A percentile compares a stretch with the other conserved stretches of the same genome.
Conservation (phyloP, 2,797 vertebrate genomes). For the Parambassis ranga region DNA sequence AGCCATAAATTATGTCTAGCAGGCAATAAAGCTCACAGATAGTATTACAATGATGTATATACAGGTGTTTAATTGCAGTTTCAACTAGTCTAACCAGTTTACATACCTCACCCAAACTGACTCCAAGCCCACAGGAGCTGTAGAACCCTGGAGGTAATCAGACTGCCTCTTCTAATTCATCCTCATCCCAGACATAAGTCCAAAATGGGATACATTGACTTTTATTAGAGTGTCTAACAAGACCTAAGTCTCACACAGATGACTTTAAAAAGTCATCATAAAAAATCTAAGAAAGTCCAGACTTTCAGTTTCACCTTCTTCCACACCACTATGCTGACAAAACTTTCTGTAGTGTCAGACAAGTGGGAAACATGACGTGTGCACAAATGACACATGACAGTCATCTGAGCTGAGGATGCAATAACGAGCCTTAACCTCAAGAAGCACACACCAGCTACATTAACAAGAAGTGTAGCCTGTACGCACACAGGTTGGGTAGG, state of each 20-base stretch:
- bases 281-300: neutral
- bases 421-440: neutral
- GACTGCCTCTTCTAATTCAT: neutral
- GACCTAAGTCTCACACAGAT: too few species aligned
- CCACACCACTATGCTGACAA: neutral
- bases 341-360: neutral
- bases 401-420: slow-evolving; percentile 43
- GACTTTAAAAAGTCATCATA: neutral
- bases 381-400: slow-evolving; percentile 10
- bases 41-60: neutral
- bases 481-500: neutral
- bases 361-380: slow-evolving; percentile 19
- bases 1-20: neutral
- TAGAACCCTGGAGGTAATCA: neutral
- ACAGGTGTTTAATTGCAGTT: neutral
- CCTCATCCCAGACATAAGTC: neutral
- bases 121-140: neutral
- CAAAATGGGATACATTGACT: too few species aligned
- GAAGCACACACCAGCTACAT: neutral
- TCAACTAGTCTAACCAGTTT: neutral
- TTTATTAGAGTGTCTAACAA: too few species aligned
- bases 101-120: neutral
- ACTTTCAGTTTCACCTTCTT: slow-evolving; percentile 18
- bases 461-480: neutral
- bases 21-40: too few species aligned